These are phyloP conservation scores for Muscidifurax raptorellus DNA, from an alignment of 1,140 invertebrate species.

Conservation along the genomic window DNA sequence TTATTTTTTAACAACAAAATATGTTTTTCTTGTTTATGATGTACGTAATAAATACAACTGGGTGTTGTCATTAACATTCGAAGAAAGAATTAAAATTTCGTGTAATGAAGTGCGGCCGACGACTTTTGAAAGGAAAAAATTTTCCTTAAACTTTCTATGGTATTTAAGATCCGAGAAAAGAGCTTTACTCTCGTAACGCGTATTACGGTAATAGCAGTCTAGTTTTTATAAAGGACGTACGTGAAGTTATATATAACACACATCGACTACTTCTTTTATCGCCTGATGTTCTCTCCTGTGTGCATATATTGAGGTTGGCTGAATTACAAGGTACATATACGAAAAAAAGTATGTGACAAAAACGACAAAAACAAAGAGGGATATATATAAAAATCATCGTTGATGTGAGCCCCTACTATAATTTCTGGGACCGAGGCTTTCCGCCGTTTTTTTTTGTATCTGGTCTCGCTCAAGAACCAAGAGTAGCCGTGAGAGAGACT, in stretches of 20 bases:
- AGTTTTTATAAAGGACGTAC: background rate
- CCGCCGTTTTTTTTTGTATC: conserved; percentile 31
- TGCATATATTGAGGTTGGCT: background rate
- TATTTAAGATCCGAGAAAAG: background rate
- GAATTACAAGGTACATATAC: background rate
- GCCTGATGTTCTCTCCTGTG: background rate
- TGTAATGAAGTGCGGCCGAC: too few species aligned
- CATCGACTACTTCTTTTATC: background rate
- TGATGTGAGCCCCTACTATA: conserved; percentile 17
- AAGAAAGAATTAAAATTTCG: background rate
- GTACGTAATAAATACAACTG: too few species aligned
- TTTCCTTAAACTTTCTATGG: background rate
- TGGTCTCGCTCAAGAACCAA: background rate
- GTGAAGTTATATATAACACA: too few species aligned
- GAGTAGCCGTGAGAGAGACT: conserved; percentile 41
- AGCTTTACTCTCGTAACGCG: background rate
- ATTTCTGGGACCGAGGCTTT: conserved; percentile 30
- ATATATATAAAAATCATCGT: background rate
- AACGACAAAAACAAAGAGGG: background rate
- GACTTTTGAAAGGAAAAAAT: background rate
- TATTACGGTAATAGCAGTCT: background rate
- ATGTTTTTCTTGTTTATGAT: too few species aligned
- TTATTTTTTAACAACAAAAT: too few species aligned
- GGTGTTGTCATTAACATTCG: background rate
- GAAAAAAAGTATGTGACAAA: background rate